Base-by-base conservation (phyloP, 2,797 vertebrate species). In the Anolis apletophallus region DNA sequence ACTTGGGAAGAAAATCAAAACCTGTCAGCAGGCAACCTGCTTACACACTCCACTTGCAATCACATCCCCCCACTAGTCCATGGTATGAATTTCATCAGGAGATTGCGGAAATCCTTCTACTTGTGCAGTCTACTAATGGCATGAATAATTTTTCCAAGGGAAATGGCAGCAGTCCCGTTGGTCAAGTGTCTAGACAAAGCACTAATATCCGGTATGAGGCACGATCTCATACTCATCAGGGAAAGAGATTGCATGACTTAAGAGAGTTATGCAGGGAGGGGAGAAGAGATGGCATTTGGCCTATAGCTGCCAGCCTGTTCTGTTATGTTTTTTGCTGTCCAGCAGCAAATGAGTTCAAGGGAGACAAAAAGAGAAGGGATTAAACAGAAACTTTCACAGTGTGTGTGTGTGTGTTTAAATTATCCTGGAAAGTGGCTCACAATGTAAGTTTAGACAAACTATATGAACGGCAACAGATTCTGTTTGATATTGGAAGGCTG, bases 121-220 rank as follows among this genome's bases (percentile, higher is more conserved):
- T 67, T 83, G 59, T 76, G 69, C 52, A 36, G 32, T 50, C 29
- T 12, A 8, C 36, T 36, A 59, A 73, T 68, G 76, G 36, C 21
- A 21, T 74, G 69, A 80, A 80, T 74, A 74, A 61, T 74, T 73
- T 52, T 83, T 74, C 75, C 76, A 74, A 75, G 75, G 75, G 50
- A 89, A 89, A 74, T 80, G 59, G 77, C 86, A 87, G 34, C 32
- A 19, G 68, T 79, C 55, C 76, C 69, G 61, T 72, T 87, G 81
- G 75, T 40, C 19, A 12, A 57, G 69, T 36, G 52, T 80, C 81
- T 68, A 85, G 84, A 83, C 84, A 88, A 80, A 89, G 80, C 52
- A 34, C 69, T 36, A 74, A 83, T 68, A 88, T 80, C 32, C 34
- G 3, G 57, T 17, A 55, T 21, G 26, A 84, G 75, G 67, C 55